A percentile compares a stretch with the other conserved stretches of the same genome.
Conservation (phyloP, 2,113 vertebrate species). For the Cariama cristata region DNA sequence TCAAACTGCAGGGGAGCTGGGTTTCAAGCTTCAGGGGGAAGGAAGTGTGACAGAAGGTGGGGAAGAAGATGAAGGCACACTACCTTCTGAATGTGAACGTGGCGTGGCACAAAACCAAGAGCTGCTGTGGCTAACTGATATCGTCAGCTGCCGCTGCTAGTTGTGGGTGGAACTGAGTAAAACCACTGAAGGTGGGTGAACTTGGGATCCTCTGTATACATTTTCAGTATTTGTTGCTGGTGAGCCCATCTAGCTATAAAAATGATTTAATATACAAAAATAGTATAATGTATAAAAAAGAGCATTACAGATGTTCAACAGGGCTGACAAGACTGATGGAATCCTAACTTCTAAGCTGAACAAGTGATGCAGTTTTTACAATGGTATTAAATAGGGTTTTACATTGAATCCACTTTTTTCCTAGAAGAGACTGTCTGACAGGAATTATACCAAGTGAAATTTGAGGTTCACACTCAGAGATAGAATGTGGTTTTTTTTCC, state of each 20-base stretch:
- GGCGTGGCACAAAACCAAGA: neutral
- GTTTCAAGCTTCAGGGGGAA: neutral
- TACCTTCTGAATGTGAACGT: neutral
- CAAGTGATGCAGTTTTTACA: neutral
- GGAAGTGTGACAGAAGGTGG: neutral
- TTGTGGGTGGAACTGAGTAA: neutral
- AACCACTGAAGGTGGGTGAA: neutral
- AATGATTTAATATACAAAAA: neutral
- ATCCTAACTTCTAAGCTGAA: neutral
- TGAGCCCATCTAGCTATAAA: neutral
- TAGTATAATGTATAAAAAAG: neutral
- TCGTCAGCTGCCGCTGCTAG: neutral
- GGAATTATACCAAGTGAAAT: neutral
- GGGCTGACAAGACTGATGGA: neutral
- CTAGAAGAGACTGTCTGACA: neutral
- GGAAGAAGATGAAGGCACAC: neutral
- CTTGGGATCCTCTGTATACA: neutral
- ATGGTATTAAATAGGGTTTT: neutral
- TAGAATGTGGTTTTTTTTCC: neutral
- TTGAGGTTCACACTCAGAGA: neutral
- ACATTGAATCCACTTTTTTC: accelerated
- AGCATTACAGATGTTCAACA: neutral
- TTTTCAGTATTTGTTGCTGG: neutral
- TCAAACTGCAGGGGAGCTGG: neutral
- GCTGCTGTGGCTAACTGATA: neutral